Evolutionary conservation across 2,888 invertebrate species (phyloP), one percentile per base, ranked within the genome.

Genomic region (Lycia hirtaria): DNA sequence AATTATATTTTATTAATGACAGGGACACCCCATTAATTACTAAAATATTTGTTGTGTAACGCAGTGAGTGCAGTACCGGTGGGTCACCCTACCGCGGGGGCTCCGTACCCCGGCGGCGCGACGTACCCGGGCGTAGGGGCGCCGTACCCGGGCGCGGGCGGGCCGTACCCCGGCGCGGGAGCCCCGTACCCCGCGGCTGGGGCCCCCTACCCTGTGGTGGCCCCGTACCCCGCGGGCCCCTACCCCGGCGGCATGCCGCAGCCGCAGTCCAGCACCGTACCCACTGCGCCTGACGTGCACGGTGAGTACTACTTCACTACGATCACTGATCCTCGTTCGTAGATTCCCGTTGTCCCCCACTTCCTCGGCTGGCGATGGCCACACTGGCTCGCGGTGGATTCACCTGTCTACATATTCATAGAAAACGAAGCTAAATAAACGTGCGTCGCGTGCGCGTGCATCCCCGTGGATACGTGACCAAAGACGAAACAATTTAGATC

Each of bases 271-370:
- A 12, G 37, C 49, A 62, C 5, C 69, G 12, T 68, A 6, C 80
- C 84, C 0, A 83, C 78, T 38, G 87, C 87, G 32, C 87, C 88
- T 0, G 83, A 86, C 28, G 78, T 70, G 6, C 68, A 71, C 43
- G 80, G 87, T 87, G 40, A 62, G 81, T 66, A n/a, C n/a, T 9
- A 32, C 32, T 15, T 2, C 15, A 33, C 9, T 26, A 7, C 26
- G 26, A 2, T 26, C 2, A 2, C 9, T 10, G 2, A 2, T 5
- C 26, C 26, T 10, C 26, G 26, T 10, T 6, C 26, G 3, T 3
- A 6, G 26, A n/a, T n/a, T n/a, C 26, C 5, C 26, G 26, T 5
- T 7, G 1, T 10, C 26, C 9, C 9, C 26, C 5, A 3, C 5
- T 26, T 10, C 4, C 26, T 7, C 5, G 5, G 1, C 5, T 1